Base-by-base conservation (phyloP, 2,797 vertebrate genomes). In the Poecilia wingei region DNA sequence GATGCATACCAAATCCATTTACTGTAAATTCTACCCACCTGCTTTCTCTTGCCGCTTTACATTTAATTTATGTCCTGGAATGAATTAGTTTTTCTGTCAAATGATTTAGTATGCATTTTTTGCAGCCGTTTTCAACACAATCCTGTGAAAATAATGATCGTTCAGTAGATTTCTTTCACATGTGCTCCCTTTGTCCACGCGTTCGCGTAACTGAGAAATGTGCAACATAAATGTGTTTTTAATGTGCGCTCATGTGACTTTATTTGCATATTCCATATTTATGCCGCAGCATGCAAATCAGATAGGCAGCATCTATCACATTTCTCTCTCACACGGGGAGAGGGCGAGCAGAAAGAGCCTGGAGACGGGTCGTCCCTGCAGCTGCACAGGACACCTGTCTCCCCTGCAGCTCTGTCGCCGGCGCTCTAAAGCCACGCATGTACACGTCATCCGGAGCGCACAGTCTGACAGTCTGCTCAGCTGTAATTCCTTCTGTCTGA, bases 261-360 rank as follows among this genome's bases (percentile, higher is more conserved):
- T 0, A 82, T 89, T 84, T 79, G 14, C 77, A 82, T 84, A 53
- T 69, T 82, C 74, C 57, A 79, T 59, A 77, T 75, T 78, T 69
- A 59, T 47, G 31, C 53, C 43, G 33, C 46, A 72, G 57, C 72
- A 47, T 83, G 69, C 28, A 70, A 47, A 73, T 78, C 43, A 41
- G 66, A 76, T 22, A 18, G 31, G 76, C 57, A 28, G 36, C 79
- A 13, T 81, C 45, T 47, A 33, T 77, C 36, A n/a, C 46, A 70
- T 77, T 70, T 61, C 43, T 77, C 53, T 22, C 3, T 0, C 55
- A 61, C 55, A 61, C n/a, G 28, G 59, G 13, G 64, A 61, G 2
- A 22, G 33, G 51, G 18, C 51, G 72, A 84, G 74, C 7, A 3
- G 39, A 71, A 80, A 73, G 22, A 73, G 28, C 25, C 31, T 8